Evolutionary conservation across 2,797 vertebrate genomes (phyloP).

Genomic region (Champsocephalus esox): DNA sequence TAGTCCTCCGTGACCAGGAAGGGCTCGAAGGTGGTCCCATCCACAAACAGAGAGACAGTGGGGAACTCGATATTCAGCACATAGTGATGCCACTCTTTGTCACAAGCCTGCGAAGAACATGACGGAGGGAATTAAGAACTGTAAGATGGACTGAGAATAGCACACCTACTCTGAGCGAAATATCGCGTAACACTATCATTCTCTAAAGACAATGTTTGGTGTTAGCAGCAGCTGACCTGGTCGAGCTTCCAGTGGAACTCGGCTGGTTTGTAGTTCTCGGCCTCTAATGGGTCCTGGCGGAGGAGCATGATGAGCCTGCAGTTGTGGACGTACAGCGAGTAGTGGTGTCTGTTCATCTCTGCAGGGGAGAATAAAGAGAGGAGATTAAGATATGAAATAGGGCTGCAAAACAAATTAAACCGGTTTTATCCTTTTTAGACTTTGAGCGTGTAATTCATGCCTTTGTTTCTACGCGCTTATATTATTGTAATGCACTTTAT

Average conservation of each 20-base stretch:
- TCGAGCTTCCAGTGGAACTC: slow-evolving; percentile 98
- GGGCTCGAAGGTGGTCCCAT: slow-evolving; percentile 92
- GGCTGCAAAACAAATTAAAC: too few relatives aligned
- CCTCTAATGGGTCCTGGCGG: slow-evolving; percentile 92
- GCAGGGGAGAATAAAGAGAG: slow-evolving; percentile 31
- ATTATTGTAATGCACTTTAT: too few relatives aligned
- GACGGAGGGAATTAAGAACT: neutral
- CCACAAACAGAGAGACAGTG: slow-evolving; percentile 91
- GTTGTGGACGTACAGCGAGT: slow-evolving; percentile 93
- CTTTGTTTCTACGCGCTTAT: too few relatives aligned
- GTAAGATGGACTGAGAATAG: neutral
- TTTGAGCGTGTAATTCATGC: too few relatives aligned
- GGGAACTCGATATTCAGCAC: slow-evolving; percentile 94
- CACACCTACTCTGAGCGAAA: neutral
- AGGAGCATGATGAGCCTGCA: slow-evolving; percentile 94
- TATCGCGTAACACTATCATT: neutral
- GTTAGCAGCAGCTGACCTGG: slow-evolving; percentile 83
- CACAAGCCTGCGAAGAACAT: slow-evolving; percentile 87
- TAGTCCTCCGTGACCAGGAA: slow-evolving; percentile 97
- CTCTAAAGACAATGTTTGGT: neutral
- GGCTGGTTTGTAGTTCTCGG: slow-evolving; percentile 92
- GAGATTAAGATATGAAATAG: neutral
- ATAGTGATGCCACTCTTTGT: slow-evolving; percentile 99
- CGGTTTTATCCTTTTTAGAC: too few relatives aligned
- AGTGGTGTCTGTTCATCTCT: slow-evolving; percentile 99